Conservation (phyloP, 2,888 invertebrate genomes). For the Syrphus vitripennis region DNA sequence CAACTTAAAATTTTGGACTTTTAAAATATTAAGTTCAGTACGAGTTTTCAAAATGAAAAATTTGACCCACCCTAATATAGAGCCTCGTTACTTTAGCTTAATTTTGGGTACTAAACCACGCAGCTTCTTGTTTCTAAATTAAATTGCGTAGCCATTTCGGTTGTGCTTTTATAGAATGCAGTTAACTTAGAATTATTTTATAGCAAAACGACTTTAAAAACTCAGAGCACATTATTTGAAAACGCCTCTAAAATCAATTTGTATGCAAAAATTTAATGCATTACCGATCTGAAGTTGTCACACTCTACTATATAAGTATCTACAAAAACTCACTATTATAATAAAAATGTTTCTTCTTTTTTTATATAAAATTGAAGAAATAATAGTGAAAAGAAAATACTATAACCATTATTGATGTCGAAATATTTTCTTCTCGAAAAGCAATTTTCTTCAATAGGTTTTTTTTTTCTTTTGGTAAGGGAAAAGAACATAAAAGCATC, state of each 20-base stretch:
- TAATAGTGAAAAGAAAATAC: conserved; percentile 67
- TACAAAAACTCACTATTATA: background rate
- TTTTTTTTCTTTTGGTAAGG: conserved; percentile 18
- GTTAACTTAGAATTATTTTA: background rate
- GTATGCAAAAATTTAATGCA: background rate
- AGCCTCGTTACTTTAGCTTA: background rate
- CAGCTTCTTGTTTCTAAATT: background rate
- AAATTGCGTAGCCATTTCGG: background rate
- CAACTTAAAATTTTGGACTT: too few species aligned
- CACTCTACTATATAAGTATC: background rate
- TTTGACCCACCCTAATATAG: too few species aligned
- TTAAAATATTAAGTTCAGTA: too few species aligned
- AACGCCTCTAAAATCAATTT: background rate
- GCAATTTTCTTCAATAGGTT: conserved; percentile 22
- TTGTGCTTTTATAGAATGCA: background rate
- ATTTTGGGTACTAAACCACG: background rate
- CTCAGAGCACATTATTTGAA: background rate
- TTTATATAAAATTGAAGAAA: conserved; percentile 9
- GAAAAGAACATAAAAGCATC: conserved; percentile 66
- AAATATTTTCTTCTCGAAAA: conserved; percentile 53
- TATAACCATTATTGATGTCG: conserved; percentile 63
- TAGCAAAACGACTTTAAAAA: background rate
- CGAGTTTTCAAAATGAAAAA: too few species aligned
- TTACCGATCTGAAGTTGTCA: background rate
- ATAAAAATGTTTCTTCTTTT: background rate